Base-by-base conservation (phyloP, 2,113 vertebrate genomes). In the Zosterops pallidus region DNA sequence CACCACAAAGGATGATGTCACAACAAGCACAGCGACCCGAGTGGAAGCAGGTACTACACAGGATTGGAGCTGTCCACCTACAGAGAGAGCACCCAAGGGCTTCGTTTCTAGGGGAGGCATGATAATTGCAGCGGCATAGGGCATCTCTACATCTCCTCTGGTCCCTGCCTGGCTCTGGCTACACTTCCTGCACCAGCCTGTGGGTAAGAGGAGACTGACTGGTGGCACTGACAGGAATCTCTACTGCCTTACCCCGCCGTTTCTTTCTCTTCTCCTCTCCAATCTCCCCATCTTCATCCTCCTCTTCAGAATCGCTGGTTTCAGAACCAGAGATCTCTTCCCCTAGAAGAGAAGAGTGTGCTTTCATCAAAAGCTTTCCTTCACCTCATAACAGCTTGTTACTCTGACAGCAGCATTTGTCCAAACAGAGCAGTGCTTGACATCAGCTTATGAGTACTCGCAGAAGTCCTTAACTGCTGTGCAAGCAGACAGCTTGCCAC, bases 311-410 rank as follows among this genome's bases (percentile, higher is more conserved):
- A 11, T 98, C 99, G 44, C 99, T 99, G 42, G 96, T 98, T 77
- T 99, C 99, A 8, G 99, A 99, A 46, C 99, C 99, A 42, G 99
- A 99, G 84, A 99, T 99, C 97, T 99, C 99, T 95, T 99, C 99
- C 46, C 99, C 99, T 99, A 70, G 44, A 95, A 96, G 8, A 83
- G 37, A 95, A 96, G 4, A 24, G 6, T 5, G 25, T 29, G 22
- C 14, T 71, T 95, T 96, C 63, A 53, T 56, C 6, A 69, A 24
- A 47, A 1, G 8, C 28, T 71, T 28, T 67, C 60, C 39, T 75
- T 60, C 25, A 46, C 25, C 39, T 83, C 19, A 0, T 6, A 60
- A 20, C 49, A 90, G 64, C 46, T 47, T n/a, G 5, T 57, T 33
- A 55, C 55, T 83, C 37, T 76, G 42, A 69, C 59, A 83, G 78